These are phyloP conservation scores for Lepisosteus osseus DNA, from an alignment of 2,113 vertebrate genomes.

Conservation along the genomic window DNA sequence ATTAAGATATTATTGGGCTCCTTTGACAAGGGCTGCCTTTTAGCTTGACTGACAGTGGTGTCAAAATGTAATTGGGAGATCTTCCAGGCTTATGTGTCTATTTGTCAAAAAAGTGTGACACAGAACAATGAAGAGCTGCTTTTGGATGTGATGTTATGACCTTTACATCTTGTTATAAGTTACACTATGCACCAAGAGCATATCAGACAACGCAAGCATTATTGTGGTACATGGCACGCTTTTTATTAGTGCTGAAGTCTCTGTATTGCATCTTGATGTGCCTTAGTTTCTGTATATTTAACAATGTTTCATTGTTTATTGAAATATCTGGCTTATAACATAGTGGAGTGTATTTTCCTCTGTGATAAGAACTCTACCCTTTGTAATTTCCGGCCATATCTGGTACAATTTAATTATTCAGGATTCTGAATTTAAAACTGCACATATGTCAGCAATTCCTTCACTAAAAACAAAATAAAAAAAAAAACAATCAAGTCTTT, in stretches of 20 bases:
- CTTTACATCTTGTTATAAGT: constrained; percentile 46
- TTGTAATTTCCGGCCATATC: too few relatives aligned
- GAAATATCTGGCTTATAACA: too few relatives aligned
- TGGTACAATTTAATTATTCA: too few relatives aligned
- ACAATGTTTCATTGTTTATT: too few relatives aligned
- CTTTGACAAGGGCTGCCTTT: constrained; percentile 28
- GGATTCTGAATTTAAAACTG: too few relatives aligned
- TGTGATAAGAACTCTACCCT: too few relatives aligned
- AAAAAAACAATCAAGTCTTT: too few relatives aligned
- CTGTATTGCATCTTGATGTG: too few relatives aligned
- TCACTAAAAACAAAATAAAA: too few relatives aligned
- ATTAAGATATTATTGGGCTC: background rate
- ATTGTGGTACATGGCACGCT: constrained; percentile 21
- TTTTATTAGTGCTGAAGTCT: background rate
- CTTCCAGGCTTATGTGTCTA: constrained; percentile 32
- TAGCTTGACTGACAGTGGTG: constrained; percentile 39
- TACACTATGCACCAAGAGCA: constrained; percentile 21
- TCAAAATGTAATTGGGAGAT: constrained; percentile 55
- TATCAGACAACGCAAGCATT: background rate
- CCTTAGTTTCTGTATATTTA: too few relatives aligned
- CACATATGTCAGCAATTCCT: too few relatives aligned
- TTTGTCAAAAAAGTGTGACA: constrained; percentile 50
- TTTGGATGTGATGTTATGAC: constrained; percentile 40
- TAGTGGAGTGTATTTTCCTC: too few relatives aligned
- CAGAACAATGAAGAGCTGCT: constrained; percentile 39